These are phyloP conservation scores for Marisa cornuarietis DNA, from an alignment of 1,140 invertebrate genomes.

Conservation along the genomic window DNA sequence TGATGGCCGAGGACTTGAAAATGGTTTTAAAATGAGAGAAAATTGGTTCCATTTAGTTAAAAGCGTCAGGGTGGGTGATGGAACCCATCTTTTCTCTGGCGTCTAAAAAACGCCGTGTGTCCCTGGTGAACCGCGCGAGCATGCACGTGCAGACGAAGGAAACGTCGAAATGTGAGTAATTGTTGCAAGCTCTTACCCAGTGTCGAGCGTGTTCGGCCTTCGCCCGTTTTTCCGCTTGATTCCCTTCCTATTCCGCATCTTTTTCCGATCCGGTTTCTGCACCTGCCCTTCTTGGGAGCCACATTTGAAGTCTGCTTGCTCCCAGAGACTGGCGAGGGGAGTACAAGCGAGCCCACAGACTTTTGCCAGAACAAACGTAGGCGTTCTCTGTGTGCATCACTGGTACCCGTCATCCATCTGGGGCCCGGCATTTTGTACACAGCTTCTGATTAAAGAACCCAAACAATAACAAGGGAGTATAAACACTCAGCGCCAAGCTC, in stretches of 20 bases:
- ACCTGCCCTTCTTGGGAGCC: conserved; percentile 3
- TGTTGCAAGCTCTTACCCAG: conserved; percentile 5
- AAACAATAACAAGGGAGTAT: no score
- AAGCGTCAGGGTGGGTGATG: not conserved
- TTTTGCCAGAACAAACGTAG: no score
- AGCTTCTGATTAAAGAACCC: no score
- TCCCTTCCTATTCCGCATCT: conserved; percentile 7
- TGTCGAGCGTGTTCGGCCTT: not conserved
- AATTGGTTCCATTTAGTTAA: not conserved
- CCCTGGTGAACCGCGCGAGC: not conserved
- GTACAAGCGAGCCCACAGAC: no score
- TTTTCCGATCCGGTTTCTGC: conserved; percentile 11
- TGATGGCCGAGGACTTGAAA: not conserved
- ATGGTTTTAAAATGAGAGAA: not conserved
- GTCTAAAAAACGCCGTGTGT: not conserved
- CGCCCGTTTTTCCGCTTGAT: not conserved
- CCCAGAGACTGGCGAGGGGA: no score
- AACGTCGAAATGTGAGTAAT: conserved; percentile 6
- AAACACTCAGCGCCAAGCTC: no score
- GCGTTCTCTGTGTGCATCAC: no score
- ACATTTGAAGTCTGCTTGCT: no score
- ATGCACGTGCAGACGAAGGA: not conserved
- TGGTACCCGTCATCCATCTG: no score
- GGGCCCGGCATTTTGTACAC: no score
- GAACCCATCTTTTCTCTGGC: no score